Percentiles rank a stretch among this genome's conserved stretches.
Evolutionary conservation across 92 coral and sea anemone species (phyloP).

Genomic region (Isaurus tuberculatus): DNA sequence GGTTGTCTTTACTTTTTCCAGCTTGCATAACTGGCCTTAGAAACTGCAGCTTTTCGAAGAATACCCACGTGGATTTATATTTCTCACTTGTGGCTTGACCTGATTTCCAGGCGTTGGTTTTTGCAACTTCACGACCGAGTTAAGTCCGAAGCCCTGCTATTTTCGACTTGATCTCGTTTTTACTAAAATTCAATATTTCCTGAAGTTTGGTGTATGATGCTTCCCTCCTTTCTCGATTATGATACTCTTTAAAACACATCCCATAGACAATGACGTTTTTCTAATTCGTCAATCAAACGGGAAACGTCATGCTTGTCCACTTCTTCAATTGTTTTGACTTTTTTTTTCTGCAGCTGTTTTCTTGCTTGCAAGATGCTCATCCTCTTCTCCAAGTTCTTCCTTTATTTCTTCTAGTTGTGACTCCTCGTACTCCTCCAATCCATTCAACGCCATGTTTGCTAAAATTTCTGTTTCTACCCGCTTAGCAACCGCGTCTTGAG

Average conservation of each 20-base stretch:
- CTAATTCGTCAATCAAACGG: constrained; percentile 23
- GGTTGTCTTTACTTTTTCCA: constrained; percentile 49
- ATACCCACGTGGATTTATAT: constrained; percentile 39
- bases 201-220: constrained; percentile 32
- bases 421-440: constrained; percentile 6
- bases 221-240: constrained; percentile 35
- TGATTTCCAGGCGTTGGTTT: constrained; percentile 50
- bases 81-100: constrained; percentile 50
- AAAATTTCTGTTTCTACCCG: constrained; percentile 28
- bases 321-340: neutral
- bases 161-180: constrained; percentile 42
- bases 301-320: neutral
- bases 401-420: constrained; percentile 12
- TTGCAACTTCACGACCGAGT: constrained; percentile 52
- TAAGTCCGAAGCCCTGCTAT: constrained; percentile 53
- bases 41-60: constrained; percentile 50
- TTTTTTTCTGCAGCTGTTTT: neutral
- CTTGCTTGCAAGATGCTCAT: constrained; percentile 1
- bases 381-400: neutral
- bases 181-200: constrained; percentile 19
- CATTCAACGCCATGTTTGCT: constrained; percentile 20
- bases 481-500: constrained; percentile 19
- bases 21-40: constrained; percentile 49
- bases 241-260: constrained; percentile 38
- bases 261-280: constrained; percentile 41